Evolutionary conservation across 2,797 vertebrate genomes (phyloP), one percentile per base, ranked within the genome.

Genomic region (Erpetoichthys calabaricus): DNA sequence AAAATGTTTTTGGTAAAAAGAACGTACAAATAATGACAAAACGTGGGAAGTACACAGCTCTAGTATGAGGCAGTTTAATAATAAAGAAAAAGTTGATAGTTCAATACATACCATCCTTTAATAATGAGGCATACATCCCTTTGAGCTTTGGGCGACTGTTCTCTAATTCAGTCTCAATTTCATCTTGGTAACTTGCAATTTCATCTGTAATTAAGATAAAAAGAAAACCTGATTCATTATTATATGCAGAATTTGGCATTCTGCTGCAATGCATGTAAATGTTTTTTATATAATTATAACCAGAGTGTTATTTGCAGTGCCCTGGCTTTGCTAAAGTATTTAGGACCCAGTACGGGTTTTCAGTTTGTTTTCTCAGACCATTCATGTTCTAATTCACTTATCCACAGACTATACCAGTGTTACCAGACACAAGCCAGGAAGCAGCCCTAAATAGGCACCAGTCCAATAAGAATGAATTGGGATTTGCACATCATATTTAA

Each of bases 141-240:
- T 79, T 89, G 51, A 86, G 77, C 75, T 87, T 94, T 0, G 92
- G 92, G 55, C 96, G 74, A 57, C 79, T 79, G 70, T 60, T 90
- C 68, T 97, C 83, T 8, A 99, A 81, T 69, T 98, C 92, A 7
- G 82, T 79, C 67, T 99, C 94, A 7, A 99, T 98, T 62, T 91
- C 90, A 9, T 97, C 91, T 71, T 94, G 90, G 74, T 90, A 99
- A 62, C 69, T 80, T 2, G 82, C 84, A 67, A 99, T 97, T 72
- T 99, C 92, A 65, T 92, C 95, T 97, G 69, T 6, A 63, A 64
- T 43, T 8, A 44, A 10, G 43, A 65, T 64, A 65, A 54, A 60
- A 52, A 58, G 25, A 25, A 25, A 25, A 25, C 25, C 25, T 25
- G 25, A 25, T 1, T 25, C 25, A 25, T 42, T 45, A 49, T 7